phyloP scores from a whole-genome alignment of 2,888 invertebrate species.

The Sicus ferrugineus region DNA sequence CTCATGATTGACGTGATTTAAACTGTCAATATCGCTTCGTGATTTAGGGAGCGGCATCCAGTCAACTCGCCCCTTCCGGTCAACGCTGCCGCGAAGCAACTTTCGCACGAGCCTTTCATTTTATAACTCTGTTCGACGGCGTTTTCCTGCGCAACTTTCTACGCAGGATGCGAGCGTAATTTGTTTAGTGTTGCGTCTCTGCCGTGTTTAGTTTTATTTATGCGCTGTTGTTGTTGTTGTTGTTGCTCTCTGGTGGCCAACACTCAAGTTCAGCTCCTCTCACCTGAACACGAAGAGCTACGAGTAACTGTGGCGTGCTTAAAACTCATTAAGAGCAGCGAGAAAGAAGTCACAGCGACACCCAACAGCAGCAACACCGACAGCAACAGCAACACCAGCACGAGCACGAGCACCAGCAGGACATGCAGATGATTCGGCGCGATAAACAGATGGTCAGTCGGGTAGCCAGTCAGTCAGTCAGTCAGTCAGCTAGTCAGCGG shows the following conservation, averaged over 20 bases:
- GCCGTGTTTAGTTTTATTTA: neutral
- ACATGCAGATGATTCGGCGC: slow-evolving; percentile 42
- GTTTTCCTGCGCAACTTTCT: neutral
- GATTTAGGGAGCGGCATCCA: too few relatives aligned
- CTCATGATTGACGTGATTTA: too few relatives aligned
- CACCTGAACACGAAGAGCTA: neutral
- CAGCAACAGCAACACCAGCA: slow-evolving; percentile 1
- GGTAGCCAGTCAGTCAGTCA: neutral
- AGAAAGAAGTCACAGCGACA: slow-evolving; percentile 13
- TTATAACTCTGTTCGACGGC: too few relatives aligned
- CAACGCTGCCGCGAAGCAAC: too few relatives aligned
- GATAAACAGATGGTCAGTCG: slow-evolving; percentile 41
- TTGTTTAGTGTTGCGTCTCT: slow-evolving; percentile 22
- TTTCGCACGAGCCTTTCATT: too few relatives aligned
- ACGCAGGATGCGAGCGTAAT: slow-evolving; percentile 24
- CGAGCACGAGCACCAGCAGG: neutral
- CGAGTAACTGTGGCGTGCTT: slow-evolving; percentile 31
- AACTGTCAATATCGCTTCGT: too few relatives aligned
- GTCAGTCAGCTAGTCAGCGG: too few relatives aligned
- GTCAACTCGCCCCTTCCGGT: neutral
- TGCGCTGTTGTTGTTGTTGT: neutral
- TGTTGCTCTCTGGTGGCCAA: neutral
- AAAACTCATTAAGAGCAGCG: slow-evolving; percentile 24
- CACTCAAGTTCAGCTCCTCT: too few relatives aligned
- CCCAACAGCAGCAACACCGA: slow-evolving; percentile 11